phyloP scores from a whole-genome alignment of 2,888 invertebrate genomes.

The Elegia similella region DNA sequence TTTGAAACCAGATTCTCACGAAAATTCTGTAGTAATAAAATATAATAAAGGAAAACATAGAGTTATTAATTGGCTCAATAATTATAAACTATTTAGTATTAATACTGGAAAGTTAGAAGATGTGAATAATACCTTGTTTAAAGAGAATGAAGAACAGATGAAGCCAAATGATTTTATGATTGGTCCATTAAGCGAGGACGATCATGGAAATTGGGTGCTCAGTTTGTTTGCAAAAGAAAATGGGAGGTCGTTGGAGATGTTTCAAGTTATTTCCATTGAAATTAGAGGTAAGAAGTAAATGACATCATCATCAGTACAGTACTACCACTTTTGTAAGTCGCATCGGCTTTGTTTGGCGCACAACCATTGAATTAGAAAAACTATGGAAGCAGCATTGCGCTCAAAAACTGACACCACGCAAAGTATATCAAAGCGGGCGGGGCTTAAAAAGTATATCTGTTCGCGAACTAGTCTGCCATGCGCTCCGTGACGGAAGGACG shows the following conservation, averaged over 20 bases:
- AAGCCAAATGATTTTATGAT: constrained; percentile 50
- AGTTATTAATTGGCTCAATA: constrained; percentile 20
- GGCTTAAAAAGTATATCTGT: no score
- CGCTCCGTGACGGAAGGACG: no score
- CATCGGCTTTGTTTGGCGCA: no score
- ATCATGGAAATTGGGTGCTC: constrained; percentile 69
- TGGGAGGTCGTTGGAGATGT: constrained; percentile 52
- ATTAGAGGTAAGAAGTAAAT: constrained; percentile 49
- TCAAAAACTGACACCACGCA: no score
- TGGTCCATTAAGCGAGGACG: constrained; percentile 53
- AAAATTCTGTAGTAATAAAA: constrained; percentile 3
- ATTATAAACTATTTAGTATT: constrained; percentile 36
- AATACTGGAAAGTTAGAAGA: constrained; percentile 19
- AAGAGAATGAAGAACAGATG: constrained; percentile 30
- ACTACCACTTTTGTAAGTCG: no score
- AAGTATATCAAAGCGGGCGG: no score
- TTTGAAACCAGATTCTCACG: neutral
- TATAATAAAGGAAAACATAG: neutral
- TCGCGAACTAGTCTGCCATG: no score
- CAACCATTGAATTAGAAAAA: no score
- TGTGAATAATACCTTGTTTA: constrained; percentile 24
- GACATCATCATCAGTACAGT: no score
- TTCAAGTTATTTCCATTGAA: constrained; percentile 58
- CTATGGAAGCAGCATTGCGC: no score
- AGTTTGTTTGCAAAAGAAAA: constrained; percentile 47